These are phyloP conservation scores for Lampris megalopsis DNA, from an alignment of 2,113 vertebrate species.

Conservation along the genomic window DNA sequence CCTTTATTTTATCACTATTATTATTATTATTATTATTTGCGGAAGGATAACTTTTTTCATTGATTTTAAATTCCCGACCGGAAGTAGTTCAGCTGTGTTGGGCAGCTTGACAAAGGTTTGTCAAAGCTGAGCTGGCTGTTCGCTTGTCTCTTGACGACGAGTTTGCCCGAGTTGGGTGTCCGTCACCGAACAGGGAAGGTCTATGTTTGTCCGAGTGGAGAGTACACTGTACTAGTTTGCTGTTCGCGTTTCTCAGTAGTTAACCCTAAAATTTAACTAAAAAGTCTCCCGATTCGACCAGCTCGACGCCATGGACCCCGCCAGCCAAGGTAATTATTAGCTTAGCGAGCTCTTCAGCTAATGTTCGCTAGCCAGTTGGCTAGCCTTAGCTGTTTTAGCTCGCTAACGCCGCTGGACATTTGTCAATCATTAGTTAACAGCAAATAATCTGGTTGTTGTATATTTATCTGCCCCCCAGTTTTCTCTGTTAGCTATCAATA, in stretches of 20 bases:
- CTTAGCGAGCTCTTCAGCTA: slow-evolving; percentile 39
- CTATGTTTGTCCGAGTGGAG: neutral
- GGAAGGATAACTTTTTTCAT: neutral
- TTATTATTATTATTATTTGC: too few species aligned
- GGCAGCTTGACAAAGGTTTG: slow-evolving; percentile 32
- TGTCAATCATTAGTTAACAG: neutral
- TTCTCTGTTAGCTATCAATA: neutral
- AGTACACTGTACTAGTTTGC: neutral
- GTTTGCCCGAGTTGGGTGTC: slow-evolving; percentile 17
- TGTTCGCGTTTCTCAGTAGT: neutral
- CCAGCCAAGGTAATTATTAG: slow-evolving; percentile 82
- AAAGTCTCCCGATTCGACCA: neutral
- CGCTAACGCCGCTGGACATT: neutral
- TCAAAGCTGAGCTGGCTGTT: slow-evolving; percentile 65
- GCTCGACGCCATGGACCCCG: slow-evolving; percentile 80
- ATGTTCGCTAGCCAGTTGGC: neutral
- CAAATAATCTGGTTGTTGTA: neutral
- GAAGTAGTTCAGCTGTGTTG: neutral
- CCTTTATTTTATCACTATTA: too few species aligned
- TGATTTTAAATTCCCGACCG: slow-evolving; percentile 25
- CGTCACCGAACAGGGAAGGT: neutral
- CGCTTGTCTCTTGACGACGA: slow-evolving; percentile 22
- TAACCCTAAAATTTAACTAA: neutral
- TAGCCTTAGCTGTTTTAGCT: slow-evolving; percentile 23
- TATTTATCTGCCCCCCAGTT: fast-evolving